Base-by-base conservation (phyloP, 2,797 vertebrate genomes). In the Phalloptychus januarius region DNA sequence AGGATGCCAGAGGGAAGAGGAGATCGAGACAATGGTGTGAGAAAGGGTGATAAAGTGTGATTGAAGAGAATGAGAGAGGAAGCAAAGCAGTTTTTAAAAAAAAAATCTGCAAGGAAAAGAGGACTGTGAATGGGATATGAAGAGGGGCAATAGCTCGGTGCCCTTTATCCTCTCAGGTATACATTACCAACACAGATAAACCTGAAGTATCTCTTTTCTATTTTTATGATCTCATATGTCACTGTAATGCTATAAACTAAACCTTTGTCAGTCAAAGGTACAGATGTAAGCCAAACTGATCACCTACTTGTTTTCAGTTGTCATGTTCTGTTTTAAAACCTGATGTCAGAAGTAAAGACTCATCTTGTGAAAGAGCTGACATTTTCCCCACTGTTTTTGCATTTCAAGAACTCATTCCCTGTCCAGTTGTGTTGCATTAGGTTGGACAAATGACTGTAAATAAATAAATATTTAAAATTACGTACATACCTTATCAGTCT, bases 21-120 rank as follows among this genome's bases (percentile, higher is more conserved):
- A 84, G 81, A 90, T 70, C 12, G 85, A 86, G 85, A 86, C 74
- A 78, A 84, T 83, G 79, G 63, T 76, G 81, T 71, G 80, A 76
- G 80, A 86, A 79, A 78, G 63, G 36, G 79, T 88, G 83, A 89
- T 89, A 88, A 88, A 89, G 79, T 83, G 84, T 86, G 88, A 92
- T 91, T 89, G 90, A 87, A 88, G 81, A 75, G 87, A 89, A 87
- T 78, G 82, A 86, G 75, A 79, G 65, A 75, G 38, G 20, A 75
- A 23, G 72, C 48, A 56, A 77, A 44, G 46, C 23, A 42, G 38
- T n/a, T 11, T 36, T 50, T 4, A 2, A 3, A 20, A 79, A 85
- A 77, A 75, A 38, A 78, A 46, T 73, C 77, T 25, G 65, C 8
- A 46, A 54, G 63, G 23, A 56, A 72, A 44, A 58, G 73, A 20